phyloP scores from a whole-genome alignment of 2,888 invertebrate genomes.

The Cantharis nigra region DNA sequence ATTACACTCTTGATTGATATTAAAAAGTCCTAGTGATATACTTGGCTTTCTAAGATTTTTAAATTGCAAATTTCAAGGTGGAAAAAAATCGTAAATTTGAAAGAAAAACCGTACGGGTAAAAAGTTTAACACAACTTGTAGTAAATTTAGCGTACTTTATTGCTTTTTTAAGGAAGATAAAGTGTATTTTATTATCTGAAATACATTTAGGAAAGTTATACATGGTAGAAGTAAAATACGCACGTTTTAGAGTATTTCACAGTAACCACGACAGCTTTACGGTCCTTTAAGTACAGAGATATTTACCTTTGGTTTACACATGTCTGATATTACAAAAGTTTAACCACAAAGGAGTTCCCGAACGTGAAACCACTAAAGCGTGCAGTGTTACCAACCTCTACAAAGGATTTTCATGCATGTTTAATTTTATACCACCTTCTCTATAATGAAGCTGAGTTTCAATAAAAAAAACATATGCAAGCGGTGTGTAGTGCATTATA shows the following conservation, averaged over 20 bases:
- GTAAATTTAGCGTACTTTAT: neutral
- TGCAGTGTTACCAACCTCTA: neutral
- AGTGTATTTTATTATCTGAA: neutral
- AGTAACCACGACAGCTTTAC: neutral
- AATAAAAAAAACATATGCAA: neutral
- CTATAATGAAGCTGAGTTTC: neutral
- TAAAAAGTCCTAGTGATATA: neutral
- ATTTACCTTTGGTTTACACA: constrained; percentile 4
- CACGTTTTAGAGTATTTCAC: neutral
- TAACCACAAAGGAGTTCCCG: neutral
- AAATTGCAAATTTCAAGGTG: neutral
- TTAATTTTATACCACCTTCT: neutral
- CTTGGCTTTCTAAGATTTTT: neutral
- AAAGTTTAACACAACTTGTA: neutral
- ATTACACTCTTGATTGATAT: no score
- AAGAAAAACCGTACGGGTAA: neutral
- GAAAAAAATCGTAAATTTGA: neutral
- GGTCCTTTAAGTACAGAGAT: neutral
- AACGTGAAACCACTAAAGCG: neutral
- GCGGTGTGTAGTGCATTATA: neutral
- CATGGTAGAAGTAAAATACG: neutral
- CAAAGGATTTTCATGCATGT: neutral
- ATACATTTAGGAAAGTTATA: neutral
- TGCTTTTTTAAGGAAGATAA: neutral
- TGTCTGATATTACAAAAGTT: neutral